Conservation (phyloP, 2,888 invertebrate genomes). For the Abrostola tripartita region DNA sequence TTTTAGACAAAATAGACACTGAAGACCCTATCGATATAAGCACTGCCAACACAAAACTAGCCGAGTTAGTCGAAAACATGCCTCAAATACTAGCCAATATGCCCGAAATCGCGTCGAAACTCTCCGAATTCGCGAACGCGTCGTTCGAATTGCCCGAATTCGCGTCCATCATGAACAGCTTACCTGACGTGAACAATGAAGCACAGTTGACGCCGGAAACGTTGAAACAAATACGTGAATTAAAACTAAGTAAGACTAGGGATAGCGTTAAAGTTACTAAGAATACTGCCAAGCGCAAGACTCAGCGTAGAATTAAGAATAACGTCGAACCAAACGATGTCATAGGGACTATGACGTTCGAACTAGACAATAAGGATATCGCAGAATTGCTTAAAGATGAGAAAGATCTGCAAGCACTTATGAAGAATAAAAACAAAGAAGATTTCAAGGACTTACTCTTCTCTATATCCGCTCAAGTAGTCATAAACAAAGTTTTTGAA, state of each 20-base stretch:
- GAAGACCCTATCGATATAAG: conserved; percentile 72
- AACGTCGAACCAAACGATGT: conserved; percentile 67
- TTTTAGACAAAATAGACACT: conserved; percentile 74
- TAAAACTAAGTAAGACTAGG: conserved; percentile 77
- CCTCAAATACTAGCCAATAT: conserved; percentile 82
- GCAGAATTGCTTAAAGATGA: conserved; percentile 75
- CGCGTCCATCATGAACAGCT: conserved; percentile 78
- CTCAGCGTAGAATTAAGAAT: conserved; percentile 73
- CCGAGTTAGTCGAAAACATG: conserved; percentile 81
- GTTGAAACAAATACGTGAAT: conserved; percentile 81
- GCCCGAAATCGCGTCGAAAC: conserved; percentile 80
- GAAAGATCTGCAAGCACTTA: conserved; percentile 70
- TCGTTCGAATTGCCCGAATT: conserved; percentile 81
- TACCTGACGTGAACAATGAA: conserved; percentile 79
- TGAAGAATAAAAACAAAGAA: conserved; percentile 76
- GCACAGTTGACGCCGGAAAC: conserved; percentile 83
- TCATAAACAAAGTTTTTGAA: conserved; percentile 81
- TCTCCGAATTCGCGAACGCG: conserved; percentile 78
- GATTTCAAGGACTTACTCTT: conserved; percentile 78
- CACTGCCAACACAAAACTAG: conserved; percentile 73
- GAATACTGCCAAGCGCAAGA: conserved; percentile 81
- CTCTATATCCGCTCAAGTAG: conserved; percentile 79
- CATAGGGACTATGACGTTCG: conserved; percentile 75
- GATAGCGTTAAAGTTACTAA: conserved; percentile 83
- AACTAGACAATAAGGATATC: conserved; percentile 77